Evolutionary conservation across 1,140 invertebrate species (phyloP), one percentile per base, ranked within the genome.

Genomic region (Apis dorsata): DNA sequence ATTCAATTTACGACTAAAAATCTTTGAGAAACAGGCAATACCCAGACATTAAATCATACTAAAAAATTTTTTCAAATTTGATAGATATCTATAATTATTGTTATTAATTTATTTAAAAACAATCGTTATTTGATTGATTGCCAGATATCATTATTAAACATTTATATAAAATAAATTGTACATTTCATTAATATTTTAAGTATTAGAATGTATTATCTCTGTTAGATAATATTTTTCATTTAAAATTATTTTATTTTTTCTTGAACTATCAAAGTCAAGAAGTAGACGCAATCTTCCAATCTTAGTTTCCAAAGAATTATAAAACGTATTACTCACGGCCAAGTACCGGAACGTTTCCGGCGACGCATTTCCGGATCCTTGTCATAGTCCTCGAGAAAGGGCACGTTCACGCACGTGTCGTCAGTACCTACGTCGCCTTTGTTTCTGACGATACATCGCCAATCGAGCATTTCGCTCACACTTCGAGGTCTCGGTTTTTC

Each of bases 271-370:
- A 7, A 2, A 17, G 4, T 53, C 11, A 11, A 44, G 34, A 34
- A 28, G 21, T 55, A 19, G 49, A 28, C n/a, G 57, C 34, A n/a
- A 44, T 62, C 10, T 28, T 7, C 9, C 8, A n/a, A 28, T 51
- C 2, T n/a, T 19, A 66, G 55, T 65, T 73, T 57, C 24, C 8
- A 83, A 76, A n/a, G 59, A 44, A 69, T 81, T 66, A 19, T 21
- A 44, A 62, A 82, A 19, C 28, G 8, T 11, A 81, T 73, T 89
- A 93, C 92, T 93, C 89, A 93, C 92, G 92, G 92, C 92, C 92
- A 93, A 85, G 92, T 93, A 78, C 91, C 92, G 51, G 92, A 92
- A 84, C 92, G 92, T 84, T 90, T 93, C 73, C 92, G 86, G 24
- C 91, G 88, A 4, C 90, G 86, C 34, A 85, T 89, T 84, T 92